These are phyloP conservation scores for Drosophila orena DNA, from an alignment of 1,140 invertebrate genomes.

Conservation along the genomic window DNA sequence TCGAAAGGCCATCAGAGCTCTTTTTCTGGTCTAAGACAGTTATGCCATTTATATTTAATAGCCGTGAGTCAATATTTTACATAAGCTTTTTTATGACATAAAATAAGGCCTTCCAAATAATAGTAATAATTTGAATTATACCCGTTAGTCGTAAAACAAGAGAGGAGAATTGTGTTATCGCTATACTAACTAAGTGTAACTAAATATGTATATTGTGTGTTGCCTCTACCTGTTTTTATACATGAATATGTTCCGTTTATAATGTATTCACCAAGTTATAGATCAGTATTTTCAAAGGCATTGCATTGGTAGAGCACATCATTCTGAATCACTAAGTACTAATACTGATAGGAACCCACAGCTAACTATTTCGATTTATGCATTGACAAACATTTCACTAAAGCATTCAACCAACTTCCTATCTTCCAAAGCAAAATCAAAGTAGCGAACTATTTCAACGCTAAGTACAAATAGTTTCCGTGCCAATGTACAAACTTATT, in stretches of 20 bases:
- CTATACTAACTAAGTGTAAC: too few species aligned
- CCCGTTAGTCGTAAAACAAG: not conserved
- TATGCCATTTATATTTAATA: not conserved
- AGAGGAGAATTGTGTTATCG: not conserved
- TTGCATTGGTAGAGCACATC: not conserved
- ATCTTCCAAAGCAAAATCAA: constrained; percentile 9
- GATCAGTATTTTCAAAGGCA: not conserved
- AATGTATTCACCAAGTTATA: not conserved
- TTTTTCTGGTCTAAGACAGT: not conserved
- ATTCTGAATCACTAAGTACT: too few species aligned
- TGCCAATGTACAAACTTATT: constrained; percentile 55
- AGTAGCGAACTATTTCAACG: constrained; percentile 26
- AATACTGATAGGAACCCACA: not conserved
- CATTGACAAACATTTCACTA: constrained; percentile 20
- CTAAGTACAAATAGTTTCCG: constrained; percentile 60
- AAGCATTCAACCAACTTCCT: constrained; percentile 4
- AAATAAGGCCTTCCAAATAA: too few species aligned
- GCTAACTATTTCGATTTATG: constrained; percentile 4
- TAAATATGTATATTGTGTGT: too few species aligned
- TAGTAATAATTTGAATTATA: not conserved
- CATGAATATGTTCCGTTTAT: not conserved
- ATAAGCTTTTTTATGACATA: not conserved
- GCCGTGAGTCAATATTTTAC: not conserved
- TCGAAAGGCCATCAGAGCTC: not conserved
- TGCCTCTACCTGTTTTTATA: too few species aligned